These are phyloP conservation scores for Cephus sareptanus DNA, from an alignment of 2,888 invertebrate species.

Conservation along the genomic window DNA sequence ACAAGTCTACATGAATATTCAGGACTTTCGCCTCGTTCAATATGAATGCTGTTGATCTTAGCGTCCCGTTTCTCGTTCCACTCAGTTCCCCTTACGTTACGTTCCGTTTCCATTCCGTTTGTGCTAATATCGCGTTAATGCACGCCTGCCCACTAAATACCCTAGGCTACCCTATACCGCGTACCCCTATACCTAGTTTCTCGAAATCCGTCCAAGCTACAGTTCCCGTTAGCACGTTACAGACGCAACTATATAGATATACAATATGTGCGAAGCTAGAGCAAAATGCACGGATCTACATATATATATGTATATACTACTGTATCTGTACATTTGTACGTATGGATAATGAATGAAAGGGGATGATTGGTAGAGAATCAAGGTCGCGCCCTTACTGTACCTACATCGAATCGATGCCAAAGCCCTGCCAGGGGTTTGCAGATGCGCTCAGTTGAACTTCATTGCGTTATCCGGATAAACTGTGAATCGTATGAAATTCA, in stretches of 20 bases:
- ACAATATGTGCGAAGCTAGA: no score
- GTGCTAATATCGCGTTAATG: conserved; percentile 19
- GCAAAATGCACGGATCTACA: no score
- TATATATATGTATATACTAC: no score
- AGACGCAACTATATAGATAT: no score
- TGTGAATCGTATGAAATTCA: conserved; percentile 30
- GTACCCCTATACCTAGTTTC: no score
- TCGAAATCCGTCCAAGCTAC: no score
- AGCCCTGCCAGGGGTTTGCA: conserved; percentile 8
- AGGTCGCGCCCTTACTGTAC: no score
- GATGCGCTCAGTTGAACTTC: conserved; percentile 25
- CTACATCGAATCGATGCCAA: neutral
- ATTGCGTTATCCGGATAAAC: conserved; percentile 32
- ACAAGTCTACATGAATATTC: conserved; percentile 58
- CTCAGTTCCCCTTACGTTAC: conserved; percentile 35
- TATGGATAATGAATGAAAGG: no score
- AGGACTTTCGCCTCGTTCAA: conserved; percentile 58
- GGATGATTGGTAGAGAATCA: no score
- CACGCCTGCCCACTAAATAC: conserved; percentile 14
- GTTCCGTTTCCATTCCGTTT: conserved; percentile 20
- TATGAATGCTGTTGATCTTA: conserved; percentile 63
- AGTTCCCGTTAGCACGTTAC: no score
- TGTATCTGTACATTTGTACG: no score
- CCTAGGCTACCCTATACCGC: no score
- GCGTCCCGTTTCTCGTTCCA: conserved; percentile 49